Evolutionary conservation across 2,888 invertebrate genomes (phyloP).

Genomic region (Ophion costatus): DNA sequence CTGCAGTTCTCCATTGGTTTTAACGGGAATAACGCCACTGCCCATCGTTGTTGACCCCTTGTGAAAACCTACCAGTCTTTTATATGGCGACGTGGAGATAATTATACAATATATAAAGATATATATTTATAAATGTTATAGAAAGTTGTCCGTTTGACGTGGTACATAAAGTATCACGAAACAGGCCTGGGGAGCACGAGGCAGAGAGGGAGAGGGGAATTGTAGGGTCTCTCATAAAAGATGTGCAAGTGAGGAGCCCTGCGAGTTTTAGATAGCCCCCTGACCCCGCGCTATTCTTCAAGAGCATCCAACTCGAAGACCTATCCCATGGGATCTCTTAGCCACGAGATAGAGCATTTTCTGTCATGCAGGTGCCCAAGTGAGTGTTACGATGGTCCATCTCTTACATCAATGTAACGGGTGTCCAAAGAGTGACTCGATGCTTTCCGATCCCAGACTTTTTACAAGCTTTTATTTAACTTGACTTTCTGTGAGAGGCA

Average conservation of each 20-base stretch:
- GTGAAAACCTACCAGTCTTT: not conserved
- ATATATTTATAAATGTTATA: constrained; percentile 33
- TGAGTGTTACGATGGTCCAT: constrained; percentile 39
- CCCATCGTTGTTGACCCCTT: too few relatives aligned
- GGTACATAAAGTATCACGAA: constrained; percentile 8
- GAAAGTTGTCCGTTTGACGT: constrained; percentile 45
- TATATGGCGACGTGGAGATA: not conserved
- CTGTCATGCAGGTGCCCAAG: constrained; percentile 51
- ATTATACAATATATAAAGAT: constrained; percentile 5
- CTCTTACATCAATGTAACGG: constrained; percentile 20
- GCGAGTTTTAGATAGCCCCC: constrained; percentile 76
- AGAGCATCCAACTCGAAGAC: constrained; percentile 76
- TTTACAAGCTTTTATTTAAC: too few relatives aligned
- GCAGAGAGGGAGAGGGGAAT: constrained; percentile 71
- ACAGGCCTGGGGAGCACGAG: constrained; percentile 21
- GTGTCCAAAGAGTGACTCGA: constrained; percentile 1
- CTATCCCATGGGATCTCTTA: constrained; percentile 80
- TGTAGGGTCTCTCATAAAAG: constrained; percentile 72
- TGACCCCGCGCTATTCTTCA: constrained; percentile 83
- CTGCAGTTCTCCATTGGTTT: too few relatives aligned
- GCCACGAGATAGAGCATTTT: constrained; percentile 73
- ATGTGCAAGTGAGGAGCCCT: constrained; percentile 54
- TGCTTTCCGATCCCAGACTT: not conserved
- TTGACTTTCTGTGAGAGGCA: too few relatives aligned
- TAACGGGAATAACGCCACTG: too few relatives aligned